Base-by-base conservation (phyloP, 2,888 invertebrate species). In the Heteromyza rotundicornis region DNA sequence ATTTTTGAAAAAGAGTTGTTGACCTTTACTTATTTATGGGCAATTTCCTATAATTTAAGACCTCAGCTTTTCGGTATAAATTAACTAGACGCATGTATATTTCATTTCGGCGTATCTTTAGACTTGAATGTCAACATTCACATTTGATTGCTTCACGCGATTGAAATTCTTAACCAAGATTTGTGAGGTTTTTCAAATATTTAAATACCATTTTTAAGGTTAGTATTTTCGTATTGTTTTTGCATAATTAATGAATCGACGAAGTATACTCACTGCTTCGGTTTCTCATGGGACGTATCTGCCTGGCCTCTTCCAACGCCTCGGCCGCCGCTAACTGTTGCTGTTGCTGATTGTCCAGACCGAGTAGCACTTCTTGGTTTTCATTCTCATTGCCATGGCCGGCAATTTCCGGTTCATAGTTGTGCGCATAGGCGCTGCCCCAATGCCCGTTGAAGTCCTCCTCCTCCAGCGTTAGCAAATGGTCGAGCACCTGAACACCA, bases 401-500 rank as follows among this genome's bases (percentile, higher is more conserved):
- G 22, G 70, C 72, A 62, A 72, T 72, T 68, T 80, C 79, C 57
- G 76, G 76, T 65, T 78, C 78, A 75, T 80, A 80, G 64, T 76
- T 80, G 68, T 82, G 82, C 55, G 72, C 72, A 66, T 81, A 80
- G 36, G 79, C 79, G 67, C 76, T 78, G 64, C 81, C 82, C 80
- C 79, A 81, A 64, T 81, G 80, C 60, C 80, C 79, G 64, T 71
- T 72, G 62, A 81, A 82, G 63, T 84, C 84, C 55, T 84, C 84
- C 63, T 83, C 84, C 64, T 84, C 83, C 72, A 86, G 82, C 60
- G 89, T 88, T 74, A 90, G 86, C 53, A 90, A 85, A 75, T 88
- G 88, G 82, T 90, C 90, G 77, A 90, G 85, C 74, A 90, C 88
- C 70, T 83, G 82, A 60, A 84, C 83, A 63, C 84, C 84, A 63